These are phyloP conservation scores for Lepas anatifera DNA, from an alignment of 2,888 invertebrate species.

Conservation along the genomic window DNA sequence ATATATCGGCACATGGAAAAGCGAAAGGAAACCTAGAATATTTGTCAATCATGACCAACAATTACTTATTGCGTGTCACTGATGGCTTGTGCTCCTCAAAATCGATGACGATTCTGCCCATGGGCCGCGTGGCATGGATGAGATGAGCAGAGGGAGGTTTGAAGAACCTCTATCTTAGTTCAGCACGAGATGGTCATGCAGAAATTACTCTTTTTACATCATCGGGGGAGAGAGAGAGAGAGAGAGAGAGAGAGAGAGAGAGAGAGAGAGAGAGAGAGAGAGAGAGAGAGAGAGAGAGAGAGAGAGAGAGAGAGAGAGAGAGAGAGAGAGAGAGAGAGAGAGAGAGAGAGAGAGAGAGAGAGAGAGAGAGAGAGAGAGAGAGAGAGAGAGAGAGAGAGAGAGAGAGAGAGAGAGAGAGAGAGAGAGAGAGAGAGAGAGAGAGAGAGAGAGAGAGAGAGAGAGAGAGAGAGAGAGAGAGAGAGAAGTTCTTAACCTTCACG, in stretches of 20 bases:
- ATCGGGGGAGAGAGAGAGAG: neutral
- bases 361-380: neutral
- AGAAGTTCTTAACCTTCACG: neutral
- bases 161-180: neutral
- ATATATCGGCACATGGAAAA: neutral
- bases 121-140: neutral
- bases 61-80: neutral
- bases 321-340: neutral
- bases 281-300: neutral
- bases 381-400: neutral
- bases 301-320: neutral
- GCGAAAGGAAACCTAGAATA: slow-evolving; percentile 12
- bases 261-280: neutral
- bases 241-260: neutral
- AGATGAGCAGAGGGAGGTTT: neutral
- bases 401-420: neutral
- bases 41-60: slow-evolving; percentile 1
- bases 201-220: neutral
- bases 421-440: neutral
- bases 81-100: neutral
- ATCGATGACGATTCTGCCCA: neutral
- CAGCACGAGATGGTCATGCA: neutral
- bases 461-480: no score
- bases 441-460: neutral
- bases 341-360: neutral